phyloP scores from a whole-genome alignment of 2,113 vertebrate genomes.

The Strigops habroptila region DNA sequence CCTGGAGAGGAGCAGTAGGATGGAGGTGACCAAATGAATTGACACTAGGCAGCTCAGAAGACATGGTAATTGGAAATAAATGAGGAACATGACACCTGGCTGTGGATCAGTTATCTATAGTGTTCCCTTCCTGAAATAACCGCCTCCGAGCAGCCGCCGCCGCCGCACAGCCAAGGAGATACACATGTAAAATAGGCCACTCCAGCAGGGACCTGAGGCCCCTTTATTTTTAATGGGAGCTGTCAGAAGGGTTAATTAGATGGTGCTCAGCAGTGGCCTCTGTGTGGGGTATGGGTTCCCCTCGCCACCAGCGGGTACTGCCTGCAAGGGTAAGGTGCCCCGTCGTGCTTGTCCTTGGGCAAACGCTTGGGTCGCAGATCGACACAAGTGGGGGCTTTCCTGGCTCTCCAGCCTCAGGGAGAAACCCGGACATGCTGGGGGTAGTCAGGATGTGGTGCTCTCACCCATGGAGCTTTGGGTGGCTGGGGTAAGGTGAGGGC shows the following conservation, averaged over 20 bases:
- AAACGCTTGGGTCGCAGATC: rapidly evolving
- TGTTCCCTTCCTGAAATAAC: constrained; percentile 62
- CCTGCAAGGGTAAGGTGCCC: too few species aligned
- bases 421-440: neutral
- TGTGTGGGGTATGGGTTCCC: neutral
- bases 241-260: constrained; percentile 61
- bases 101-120: constrained; percentile 66
- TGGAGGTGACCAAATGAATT: constrained; percentile 36
- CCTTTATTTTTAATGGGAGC: constrained; percentile 56
- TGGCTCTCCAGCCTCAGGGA: neutral
- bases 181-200: constrained; percentile 44
- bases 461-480: neutral
- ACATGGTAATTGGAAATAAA: constrained; percentile 66
- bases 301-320: neutral
- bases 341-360: neutral
- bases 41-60: neutral
- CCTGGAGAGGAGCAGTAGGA: neutral
- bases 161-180: constrained; percentile 12
- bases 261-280: neutral
- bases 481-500: too few species aligned
- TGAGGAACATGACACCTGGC: constrained; percentile 60
- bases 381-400: rapidly evolving
- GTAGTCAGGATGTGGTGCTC: neutral
- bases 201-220: constrained; percentile 56
- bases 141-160: neutral